These are phyloP conservation scores for Gryllus longicercus DNA, from an alignment of 2,888 invertebrate species.

Conservation along the genomic window DNA sequence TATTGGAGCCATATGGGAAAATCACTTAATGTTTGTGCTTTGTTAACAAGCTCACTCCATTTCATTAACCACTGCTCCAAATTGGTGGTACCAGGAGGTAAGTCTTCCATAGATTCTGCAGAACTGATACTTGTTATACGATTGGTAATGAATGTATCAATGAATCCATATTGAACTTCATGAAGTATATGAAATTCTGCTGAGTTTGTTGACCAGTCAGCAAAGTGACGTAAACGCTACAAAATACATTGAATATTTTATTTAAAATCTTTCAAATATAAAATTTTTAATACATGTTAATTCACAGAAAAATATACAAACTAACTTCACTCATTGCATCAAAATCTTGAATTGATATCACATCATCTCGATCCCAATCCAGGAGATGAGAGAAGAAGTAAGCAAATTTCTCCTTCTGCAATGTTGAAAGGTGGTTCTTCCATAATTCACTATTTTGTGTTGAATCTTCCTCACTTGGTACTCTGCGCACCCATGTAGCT, in stretches of 20 bases:
- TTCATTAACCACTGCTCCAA: constrained; percentile 68
- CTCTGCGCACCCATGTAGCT: constrained; percentile 75
- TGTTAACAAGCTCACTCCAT: constrained; percentile 60
- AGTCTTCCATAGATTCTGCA: constrained; percentile 45
- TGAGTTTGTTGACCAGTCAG: constrained; percentile 71
- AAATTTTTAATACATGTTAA: not conserved
- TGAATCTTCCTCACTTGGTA: constrained; percentile 60
- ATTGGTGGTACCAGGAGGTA: constrained; percentile 46
- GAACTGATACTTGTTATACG: constrained; percentile 33
- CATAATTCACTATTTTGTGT: constrained; percentile 53
- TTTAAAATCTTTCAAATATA: not conserved
- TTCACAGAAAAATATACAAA: not conserved
- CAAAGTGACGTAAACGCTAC: constrained; percentile 64
- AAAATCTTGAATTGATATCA: constrained; percentile 67
- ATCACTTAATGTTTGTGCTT: constrained; percentile 56
- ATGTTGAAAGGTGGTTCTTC: constrained; percentile 53
- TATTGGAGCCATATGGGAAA: constrained; percentile 72
- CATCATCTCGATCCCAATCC: constrained; percentile 69
- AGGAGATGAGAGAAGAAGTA: constrained; percentile 68
- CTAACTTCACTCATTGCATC: constrained; percentile 63
- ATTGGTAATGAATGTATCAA: constrained; percentile 56
- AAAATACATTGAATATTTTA: constrained; percentile 28
- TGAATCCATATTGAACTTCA: constrained; percentile 68
- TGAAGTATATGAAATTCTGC: constrained; percentile 68
- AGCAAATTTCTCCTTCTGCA: constrained; percentile 66